Conservation (phyloP, 2,888 invertebrate genomes). For the Pristionchus fissidentatus region DNA sequence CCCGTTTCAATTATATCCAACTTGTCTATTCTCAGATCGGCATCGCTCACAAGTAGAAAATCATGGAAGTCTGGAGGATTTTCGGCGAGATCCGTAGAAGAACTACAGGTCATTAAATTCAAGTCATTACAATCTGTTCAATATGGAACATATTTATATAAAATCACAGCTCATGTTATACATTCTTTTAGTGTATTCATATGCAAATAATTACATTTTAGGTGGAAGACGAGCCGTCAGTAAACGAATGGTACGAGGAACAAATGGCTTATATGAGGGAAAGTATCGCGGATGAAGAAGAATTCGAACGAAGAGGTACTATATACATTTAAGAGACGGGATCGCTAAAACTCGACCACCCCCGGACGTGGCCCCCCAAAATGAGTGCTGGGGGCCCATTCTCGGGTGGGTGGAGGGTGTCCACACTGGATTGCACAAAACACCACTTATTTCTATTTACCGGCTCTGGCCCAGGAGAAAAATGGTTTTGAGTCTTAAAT, state of each 20-base stretch:
- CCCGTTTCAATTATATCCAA: neutral
- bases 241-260: slow-evolving; percentile 61
- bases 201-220: neutral
- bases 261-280: slow-evolving; percentile 65
- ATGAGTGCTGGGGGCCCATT: too few species aligned
- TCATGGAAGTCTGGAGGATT: slow-evolving; percentile 18
- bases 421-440: too few species aligned
- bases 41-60: neutral
- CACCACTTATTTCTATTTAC: too few species aligned
- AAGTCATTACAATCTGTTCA: neutral
- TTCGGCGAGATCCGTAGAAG: slow-evolving; percentile 2
- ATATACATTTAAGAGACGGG: too few species aligned
- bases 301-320: slow-evolving; percentile 18
- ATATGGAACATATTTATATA: too few species aligned
- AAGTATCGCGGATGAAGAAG: slow-evolving; percentile 62
- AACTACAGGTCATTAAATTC: slow-evolving; percentile 10
- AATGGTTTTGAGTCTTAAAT: too few species aligned
- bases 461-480: too few species aligned
- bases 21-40: neutral
- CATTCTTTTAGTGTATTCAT: neutral
- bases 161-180: neutral
- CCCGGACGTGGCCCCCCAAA: too few species aligned
- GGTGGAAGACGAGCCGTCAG: slow-evolving; percentile 45
- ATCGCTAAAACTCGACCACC: too few species aligned
- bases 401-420: too few species aligned